Percentiles rank a stretch among this genome's conserved stretches.
These are phyloP conservation scores for Bradypus variegatus DNA, from an alignment of 2,797 vertebrate genomes.

Conservation along the genomic window DNA sequence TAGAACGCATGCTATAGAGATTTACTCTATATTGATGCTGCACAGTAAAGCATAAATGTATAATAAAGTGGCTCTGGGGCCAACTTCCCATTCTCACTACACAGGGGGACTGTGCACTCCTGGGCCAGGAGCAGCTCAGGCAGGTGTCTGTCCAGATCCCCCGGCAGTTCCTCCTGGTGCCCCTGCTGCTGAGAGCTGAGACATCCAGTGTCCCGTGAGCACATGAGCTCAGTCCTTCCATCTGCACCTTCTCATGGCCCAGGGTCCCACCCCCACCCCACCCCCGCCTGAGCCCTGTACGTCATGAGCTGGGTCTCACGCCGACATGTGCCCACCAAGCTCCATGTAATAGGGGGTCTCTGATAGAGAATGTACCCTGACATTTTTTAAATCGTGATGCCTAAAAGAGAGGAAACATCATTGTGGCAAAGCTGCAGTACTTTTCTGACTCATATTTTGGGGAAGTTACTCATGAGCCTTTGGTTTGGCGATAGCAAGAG, in stretches of 20 bases:
- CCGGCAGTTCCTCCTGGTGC: background rate
- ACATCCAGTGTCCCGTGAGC: accelerated
- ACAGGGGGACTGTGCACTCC: accelerated
- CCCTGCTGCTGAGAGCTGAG: background rate
- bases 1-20: background rate
- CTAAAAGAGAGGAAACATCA: background rate
- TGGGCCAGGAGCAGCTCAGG: background rate
- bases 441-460: constrained; percentile 3
- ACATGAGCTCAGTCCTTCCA: too few relatives aligned
- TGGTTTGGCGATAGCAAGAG: background rate
- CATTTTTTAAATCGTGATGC: background rate
- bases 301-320: background rate
- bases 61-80: background rate
- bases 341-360: background rate
- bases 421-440: background rate
- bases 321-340: background rate
- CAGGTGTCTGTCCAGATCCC: background rate
- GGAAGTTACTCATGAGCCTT: background rate
- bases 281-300: background rate
- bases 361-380: background rate
- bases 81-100: background rate
- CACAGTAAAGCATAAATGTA: background rate
- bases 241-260: background rate
- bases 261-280: background rate
- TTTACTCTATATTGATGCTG: background rate